Conservation (phyloP, 2,113 vertebrate species). For the Orycteropus afer region DNA sequence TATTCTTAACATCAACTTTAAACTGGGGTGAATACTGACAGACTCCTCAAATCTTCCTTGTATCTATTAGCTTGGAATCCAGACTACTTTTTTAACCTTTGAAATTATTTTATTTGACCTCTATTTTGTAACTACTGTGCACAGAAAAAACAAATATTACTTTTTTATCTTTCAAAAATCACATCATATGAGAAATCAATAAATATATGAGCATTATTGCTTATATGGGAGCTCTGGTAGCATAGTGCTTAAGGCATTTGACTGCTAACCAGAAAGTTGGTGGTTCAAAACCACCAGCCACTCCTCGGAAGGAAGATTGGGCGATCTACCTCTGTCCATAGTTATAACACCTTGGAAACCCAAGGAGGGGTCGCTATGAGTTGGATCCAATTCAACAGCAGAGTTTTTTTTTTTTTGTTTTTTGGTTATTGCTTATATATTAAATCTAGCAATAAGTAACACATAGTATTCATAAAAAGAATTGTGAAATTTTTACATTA, state of each 20-base stretch:
- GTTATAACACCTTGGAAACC: too few relatives aligned
- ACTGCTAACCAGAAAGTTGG: too few relatives aligned
- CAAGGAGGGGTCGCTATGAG: too few relatives aligned
- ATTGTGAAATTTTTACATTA: constrained; percentile 10
- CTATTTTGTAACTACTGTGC: constrained; percentile 37
- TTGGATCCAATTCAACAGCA: too few relatives aligned
- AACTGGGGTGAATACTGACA: background rate
- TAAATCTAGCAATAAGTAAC: background rate
- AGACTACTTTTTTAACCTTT: background rate
- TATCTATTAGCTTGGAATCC: background rate
- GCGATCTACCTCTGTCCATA: too few relatives aligned
- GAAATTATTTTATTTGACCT: constrained; percentile 47
- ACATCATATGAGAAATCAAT: background rate
- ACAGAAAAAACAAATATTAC: background rate
- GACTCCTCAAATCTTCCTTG: background rate
- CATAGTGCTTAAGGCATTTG: too few relatives aligned
- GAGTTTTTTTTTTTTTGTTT: too few relatives aligned
- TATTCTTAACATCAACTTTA: constrained; percentile 1
- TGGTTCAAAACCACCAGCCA: too few relatives aligned
- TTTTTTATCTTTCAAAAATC: constrained; percentile 19
- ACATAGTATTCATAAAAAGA: background rate
- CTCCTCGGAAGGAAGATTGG: too few relatives aligned
- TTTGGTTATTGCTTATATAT: background rate
- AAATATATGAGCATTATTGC: background rate
- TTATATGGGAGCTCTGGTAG: too few relatives aligned